Evolutionary conservation across 2,888 invertebrate genomes (phyloP).

Genomic region (Schizotus pectinicornis): DNA sequence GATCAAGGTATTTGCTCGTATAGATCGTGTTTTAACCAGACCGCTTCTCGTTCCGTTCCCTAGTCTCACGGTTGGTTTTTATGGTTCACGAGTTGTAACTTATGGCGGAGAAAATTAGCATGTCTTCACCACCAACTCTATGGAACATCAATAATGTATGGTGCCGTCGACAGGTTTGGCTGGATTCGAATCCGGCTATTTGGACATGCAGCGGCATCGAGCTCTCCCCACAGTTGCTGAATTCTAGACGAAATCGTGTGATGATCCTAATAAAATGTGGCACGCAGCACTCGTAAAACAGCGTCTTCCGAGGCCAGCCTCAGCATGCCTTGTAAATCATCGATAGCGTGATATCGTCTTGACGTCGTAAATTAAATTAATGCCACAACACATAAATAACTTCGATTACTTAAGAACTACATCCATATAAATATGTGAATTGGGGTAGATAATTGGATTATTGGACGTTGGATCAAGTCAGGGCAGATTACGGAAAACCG

Average conservation of each 20-base stretch:
- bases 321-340: conserved; percentile 49
- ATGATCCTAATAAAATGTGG: conserved; percentile 41
- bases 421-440: conserved; percentile 14
- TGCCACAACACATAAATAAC: conserved; percentile 44
- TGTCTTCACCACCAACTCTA: conserved; percentile 35
- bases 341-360: conserved; percentile 45
- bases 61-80: conserved; percentile 32
- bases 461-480: too few relatives aligned
- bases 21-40: conserved; percentile 30
- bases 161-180: conserved; percentile 21
- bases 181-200: neutral
- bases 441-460: conserved; percentile 12
- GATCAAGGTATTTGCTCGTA: conserved; percentile 28
- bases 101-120: conserved; percentile 35
- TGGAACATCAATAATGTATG: conserved; percentile 16
- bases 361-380: conserved; percentile 48
- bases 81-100: conserved; percentile 36
- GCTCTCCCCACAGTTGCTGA: too few relatives aligned
- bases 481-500: too few relatives aligned
- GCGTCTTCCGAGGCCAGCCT: conserved; percentile 47
- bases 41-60: conserved; percentile 27
- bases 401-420: conserved; percentile 30
- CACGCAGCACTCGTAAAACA: conserved; percentile 46
- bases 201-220: too few relatives aligned
- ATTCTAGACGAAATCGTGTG: neutral